Evolutionary conservation across 2,113 vertebrate species (phyloP), one percentile per base, ranked within the genome.

Genomic region (Ptychochromis oligacanthus): DNA sequence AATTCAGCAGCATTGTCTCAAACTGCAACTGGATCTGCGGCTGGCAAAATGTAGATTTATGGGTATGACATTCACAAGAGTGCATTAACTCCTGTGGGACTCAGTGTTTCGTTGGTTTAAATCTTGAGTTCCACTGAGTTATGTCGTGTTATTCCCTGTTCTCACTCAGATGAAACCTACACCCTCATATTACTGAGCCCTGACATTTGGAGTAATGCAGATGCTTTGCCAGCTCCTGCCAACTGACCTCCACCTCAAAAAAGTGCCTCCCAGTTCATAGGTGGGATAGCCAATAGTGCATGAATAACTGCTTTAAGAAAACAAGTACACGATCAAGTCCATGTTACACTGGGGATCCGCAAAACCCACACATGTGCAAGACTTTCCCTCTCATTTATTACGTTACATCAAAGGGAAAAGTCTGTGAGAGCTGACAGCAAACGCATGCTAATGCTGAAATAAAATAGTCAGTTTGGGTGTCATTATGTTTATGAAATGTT

Each of bases 41-140:
- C 64, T 81, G 84, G 87, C 62, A 83, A 79, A 75, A 82, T 52
- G 75, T 75, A 88, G 88, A 92, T 93, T 93, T 92, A 93, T 90
- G 77, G 61, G 20, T 81, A 54, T 82, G 83, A 91, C 87, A 87
- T 91, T 91, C 81, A 88, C 80, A 79, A 81, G 83, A 85, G 62
- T 31, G 79, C 75, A 83, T 81, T 18, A 20, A 59, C 34, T 88
- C 85, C 79, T 60, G 7, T 4, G 86, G 87, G 93, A 91, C 59
- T 65, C n/a, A 7, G 56, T 57, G 36, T 81, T 75, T 84, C 80
- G 87, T 86, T 86, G 62, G 77, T 87, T 92, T 72, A 13, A 76
- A 77, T 92, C 76, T 85, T 83, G 57, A 82, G 70, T 88, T 89
- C 88, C 84, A 72, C 31, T 83, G 84, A 89, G 80, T 89, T 83